phyloP scores from a whole-genome alignment of 1,140 invertebrate genomes.

The Hermatobates lingyangjiaoensis region DNA sequence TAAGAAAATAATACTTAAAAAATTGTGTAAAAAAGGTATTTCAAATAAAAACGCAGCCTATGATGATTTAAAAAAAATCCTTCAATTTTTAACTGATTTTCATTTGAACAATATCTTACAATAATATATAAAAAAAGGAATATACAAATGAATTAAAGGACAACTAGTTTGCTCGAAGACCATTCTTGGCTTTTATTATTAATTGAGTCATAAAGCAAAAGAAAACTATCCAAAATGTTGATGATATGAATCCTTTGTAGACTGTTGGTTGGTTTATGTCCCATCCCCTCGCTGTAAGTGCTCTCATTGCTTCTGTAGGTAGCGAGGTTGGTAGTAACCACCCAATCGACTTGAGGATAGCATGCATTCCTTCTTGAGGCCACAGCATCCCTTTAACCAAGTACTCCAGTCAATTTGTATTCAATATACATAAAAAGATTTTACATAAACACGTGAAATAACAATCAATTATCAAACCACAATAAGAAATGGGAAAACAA shows the following conservation, averaged over 20 bases:
- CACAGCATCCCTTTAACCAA: slow-evolving; percentile 44
- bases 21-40: no score
- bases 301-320: slow-evolving; percentile 34
- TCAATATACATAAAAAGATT: no score
- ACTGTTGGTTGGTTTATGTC: slow-evolving; percentile 29
- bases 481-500: no score
- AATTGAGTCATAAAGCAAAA: slow-evolving; percentile 18
- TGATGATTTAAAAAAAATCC: no score
- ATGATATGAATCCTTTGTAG: slow-evolving; percentile 32
- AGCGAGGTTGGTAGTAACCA: slow-evolving; percentile 35
- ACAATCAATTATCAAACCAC: no score
- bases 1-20: no score
- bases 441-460: no score
- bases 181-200: slow-evolving; percentile 10
- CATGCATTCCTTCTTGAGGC: slow-evolving; percentile 40
- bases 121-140: background rate
- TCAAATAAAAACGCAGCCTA: no score
- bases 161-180: slow-evolving; percentile 10
- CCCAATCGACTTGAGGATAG: slow-evolving; percentile 29
- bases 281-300: slow-evolving; percentile 35
- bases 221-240: slow-evolving; percentile 29
- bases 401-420: no score
- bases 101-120: background rate
- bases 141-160: no score
- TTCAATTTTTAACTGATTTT: background rate